phyloP scores from a whole-genome alignment of 2,888 invertebrate genomes.

The Brachycybe producta region DNA sequence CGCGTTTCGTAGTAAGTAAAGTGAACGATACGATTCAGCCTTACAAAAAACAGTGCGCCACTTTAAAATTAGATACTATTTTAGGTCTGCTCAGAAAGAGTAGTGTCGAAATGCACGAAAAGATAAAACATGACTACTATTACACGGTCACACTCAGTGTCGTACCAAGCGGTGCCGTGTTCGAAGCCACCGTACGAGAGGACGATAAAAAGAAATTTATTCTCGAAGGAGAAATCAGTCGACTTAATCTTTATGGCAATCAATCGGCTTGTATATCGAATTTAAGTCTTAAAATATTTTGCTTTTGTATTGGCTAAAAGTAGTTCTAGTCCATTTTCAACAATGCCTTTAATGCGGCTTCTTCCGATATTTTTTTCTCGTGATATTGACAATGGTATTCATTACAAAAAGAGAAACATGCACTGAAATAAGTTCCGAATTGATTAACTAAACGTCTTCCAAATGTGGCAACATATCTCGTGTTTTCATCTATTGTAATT shows the following conservation, averaged over 20 bases:
- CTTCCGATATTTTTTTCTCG: too few species aligned
- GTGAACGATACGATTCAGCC: conserved; percentile 49
- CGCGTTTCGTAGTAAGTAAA: conserved; percentile 46
- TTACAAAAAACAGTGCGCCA: conserved; percentile 46
- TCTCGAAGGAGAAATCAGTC: conserved; percentile 48
- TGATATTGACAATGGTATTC: too few species aligned
- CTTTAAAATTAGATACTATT: conserved; percentile 47
- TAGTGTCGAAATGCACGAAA: not conserved
- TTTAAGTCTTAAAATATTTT: conserved; percentile 30
- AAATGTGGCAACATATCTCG: too few species aligned
- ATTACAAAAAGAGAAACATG: too few species aligned
- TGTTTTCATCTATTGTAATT: too few species aligned
- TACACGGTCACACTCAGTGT: conserved; percentile 51
- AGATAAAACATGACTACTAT: conserved; percentile 35
- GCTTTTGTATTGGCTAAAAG: too few species aligned
- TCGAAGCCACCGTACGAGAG: conserved; percentile 63
- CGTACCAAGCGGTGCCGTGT: conserved; percentile 53
- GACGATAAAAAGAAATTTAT: conserved; percentile 30
- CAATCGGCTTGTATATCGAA: conserved; percentile 33
- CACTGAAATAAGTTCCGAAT: too few species aligned
- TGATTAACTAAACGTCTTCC: too few species aligned
- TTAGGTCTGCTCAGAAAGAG: conserved; percentile 41
- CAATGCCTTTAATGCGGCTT: not conserved
- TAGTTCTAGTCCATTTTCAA: too few species aligned
- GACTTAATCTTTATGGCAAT: conserved; percentile 34